These are phyloP conservation scores for Tiliacea aurago DNA, from an alignment of 2,888 invertebrate genomes.

Conservation along the genomic window DNA sequence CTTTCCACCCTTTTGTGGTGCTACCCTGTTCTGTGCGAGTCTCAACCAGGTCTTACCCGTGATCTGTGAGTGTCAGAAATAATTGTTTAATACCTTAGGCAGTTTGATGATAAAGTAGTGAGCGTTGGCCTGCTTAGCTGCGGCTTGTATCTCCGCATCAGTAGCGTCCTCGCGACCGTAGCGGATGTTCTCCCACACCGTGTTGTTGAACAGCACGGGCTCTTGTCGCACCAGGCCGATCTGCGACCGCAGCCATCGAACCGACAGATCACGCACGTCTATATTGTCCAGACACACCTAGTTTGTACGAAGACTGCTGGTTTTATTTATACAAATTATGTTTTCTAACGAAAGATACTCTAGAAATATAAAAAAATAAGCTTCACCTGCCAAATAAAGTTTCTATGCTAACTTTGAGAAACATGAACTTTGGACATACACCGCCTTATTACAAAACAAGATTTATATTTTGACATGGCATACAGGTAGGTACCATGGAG, in stretches of 20 bases:
- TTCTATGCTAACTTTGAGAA: not conserved
- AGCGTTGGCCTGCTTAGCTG: slow-evolving; percentile 93
- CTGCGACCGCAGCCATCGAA: slow-evolving; percentile 94
- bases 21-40: not conserved
- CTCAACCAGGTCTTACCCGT: not conserved
- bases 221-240: slow-evolving; percentile 93
- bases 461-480: too few species aligned
- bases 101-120: slow-evolving; percentile 81
- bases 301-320: not conserved
- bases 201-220: slow-evolving; percentile 93
- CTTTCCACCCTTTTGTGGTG: not conserved
- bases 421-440: not conserved
- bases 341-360: not conserved
- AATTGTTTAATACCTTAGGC: slow-evolving; percentile 86
- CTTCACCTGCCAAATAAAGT: not conserved
- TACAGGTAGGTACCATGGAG: too few species aligned
- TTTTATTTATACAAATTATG: slow-evolving; percentile 21
- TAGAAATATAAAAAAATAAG: not conserved
- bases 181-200: slow-evolving; percentile 95
- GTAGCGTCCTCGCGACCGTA: slow-evolving; percentile 93
- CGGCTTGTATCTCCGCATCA: slow-evolving; percentile 92
- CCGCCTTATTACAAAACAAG: too few species aligned
- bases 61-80: not conserved
- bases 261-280: slow-evolving; percentile 93
- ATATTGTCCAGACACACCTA: slow-evolving; percentile 92